These are phyloP conservation scores for Microtus montanus DNA, from an alignment of 2,113 vertebrate species.

Conservation along the genomic window DNA sequence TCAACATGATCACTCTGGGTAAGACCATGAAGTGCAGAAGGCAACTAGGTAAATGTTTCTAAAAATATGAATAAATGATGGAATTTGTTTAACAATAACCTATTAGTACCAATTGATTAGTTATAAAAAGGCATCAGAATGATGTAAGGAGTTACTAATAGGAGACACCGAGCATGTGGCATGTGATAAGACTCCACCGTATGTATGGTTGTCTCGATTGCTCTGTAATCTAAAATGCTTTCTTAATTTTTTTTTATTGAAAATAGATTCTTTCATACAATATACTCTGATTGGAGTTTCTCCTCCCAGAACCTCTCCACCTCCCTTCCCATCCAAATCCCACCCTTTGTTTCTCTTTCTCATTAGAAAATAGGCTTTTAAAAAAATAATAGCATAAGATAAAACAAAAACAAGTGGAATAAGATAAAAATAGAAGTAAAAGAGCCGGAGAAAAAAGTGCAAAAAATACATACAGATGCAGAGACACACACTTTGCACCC, in stretches of 20 bases:
- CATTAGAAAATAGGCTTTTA: background rate
- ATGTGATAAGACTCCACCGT: background rate
- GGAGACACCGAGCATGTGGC: background rate
- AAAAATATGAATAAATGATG: slow-evolving; percentile 27
- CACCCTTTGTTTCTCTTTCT: background rate
- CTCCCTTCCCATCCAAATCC: background rate
- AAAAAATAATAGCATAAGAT: background rate
- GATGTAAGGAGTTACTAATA: slow-evolving; percentile 5
- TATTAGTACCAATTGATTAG: background rate
- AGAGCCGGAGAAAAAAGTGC: background rate
- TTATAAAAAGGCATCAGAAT: background rate
- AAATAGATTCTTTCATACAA: background rate
- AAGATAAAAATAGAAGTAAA: background rate
- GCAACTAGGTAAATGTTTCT: background rate
- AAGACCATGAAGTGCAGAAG: background rate
- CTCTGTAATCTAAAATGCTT: slow-evolving; percentile 18
- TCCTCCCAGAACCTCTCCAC: background rate
- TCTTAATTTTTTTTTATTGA: slow-evolving; percentile 4
- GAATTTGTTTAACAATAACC: background rate
- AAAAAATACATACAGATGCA: background rate
- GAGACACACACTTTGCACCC: background rate
- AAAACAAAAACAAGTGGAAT: background rate
- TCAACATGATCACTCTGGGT: background rate
- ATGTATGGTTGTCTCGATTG: background rate
- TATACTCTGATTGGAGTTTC: background rate